These are phyloP conservation scores for Synergus gifuensis DNA, from an alignment of 2,888 invertebrate genomes.

Conservation along the genomic window DNA sequence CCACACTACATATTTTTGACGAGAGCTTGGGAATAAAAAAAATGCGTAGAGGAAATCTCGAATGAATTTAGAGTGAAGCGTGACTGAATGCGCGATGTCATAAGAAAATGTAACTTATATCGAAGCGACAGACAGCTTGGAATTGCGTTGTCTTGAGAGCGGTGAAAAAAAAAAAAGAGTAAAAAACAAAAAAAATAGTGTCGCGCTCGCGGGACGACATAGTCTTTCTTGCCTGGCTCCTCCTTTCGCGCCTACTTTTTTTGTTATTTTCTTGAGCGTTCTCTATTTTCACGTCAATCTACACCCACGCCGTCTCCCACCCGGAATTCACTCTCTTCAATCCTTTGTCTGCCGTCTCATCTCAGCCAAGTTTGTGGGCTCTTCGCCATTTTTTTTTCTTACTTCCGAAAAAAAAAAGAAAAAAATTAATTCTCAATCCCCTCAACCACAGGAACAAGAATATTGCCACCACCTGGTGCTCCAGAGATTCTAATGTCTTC, in stretches of 20 bases:
- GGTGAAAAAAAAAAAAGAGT: background rate
- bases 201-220: conserved; percentile 50
- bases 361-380: conserved; percentile 55
- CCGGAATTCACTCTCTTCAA: conserved; percentile 48
- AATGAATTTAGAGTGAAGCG: conserved; percentile 55
- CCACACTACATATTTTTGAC: background rate
- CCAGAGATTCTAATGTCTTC: conserved; percentile 30
- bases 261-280: conserved; percentile 58
- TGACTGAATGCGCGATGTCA: conserved; percentile 58
- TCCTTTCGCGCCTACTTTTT: conserved; percentile 47
- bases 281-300: conserved; percentile 56
- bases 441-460: background rate
- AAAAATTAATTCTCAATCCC: conserved; percentile 52
- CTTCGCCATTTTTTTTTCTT: conserved; percentile 40
- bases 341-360: conserved; percentile 52
- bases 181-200: conserved; percentile 53
- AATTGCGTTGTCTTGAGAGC: conserved; percentile 61
- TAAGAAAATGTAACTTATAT: conserved; percentile 63
- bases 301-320: conserved; percentile 47
- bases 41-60: conserved; percentile 55
- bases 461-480: conserved; percentile 33
- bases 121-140: conserved; percentile 61
- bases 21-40: background rate
- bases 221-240: conserved; percentile 42
- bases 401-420: conserved; percentile 49